A percentile compares a stretch with the other conserved stretches of the same genome.
Conservation (phyloP, 2,113 vertebrate genomes). For the Thalassoma bifasciatum region DNA sequence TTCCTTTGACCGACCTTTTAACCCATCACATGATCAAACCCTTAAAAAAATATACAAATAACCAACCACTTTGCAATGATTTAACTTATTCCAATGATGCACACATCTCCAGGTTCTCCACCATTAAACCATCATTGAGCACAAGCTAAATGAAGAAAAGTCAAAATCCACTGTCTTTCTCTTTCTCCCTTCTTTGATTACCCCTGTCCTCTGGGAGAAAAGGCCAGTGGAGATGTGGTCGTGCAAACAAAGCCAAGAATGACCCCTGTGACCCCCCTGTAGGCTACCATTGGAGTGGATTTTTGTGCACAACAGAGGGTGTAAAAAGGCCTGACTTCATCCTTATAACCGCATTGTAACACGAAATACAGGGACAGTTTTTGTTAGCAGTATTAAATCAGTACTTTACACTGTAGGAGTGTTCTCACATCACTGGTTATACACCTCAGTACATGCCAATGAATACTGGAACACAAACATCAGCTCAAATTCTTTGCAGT, state of each 20-base stretch:
- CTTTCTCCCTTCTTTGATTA: conserved; percentile 8
- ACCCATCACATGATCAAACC: background rate
- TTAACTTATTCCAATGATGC: background rate
- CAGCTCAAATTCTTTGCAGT: background rate
- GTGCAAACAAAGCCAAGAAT: conserved; percentile 55
- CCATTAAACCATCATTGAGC: background rate
- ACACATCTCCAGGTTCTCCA: background rate
- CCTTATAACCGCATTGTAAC: conserved; percentile 36
- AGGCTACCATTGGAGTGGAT: conserved; percentile 6
- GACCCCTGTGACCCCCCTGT: conserved; percentile 53
- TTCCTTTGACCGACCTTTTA: conserved; percentile 32
- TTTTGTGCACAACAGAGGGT: conserved; percentile 10
- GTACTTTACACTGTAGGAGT: conserved; percentile 32
- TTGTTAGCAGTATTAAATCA: conserved; percentile 45
- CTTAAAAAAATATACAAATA: background rate
- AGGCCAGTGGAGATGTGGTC: conserved; percentile 29
- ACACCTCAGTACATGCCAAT: conserved; percentile 11
- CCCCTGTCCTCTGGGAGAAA: conserved; percentile 43
- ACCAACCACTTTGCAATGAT: background rate
- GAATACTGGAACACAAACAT: conserved; percentile 17
- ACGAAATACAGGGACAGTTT: conserved; percentile 23
- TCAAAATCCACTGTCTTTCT: background rate
- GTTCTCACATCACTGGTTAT: conserved; percentile 23
- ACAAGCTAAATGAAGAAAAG: conserved; percentile 1
- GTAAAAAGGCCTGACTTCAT: conserved; percentile 28